Conservation (phyloP, 2,113 vertebrate species). For the Callocephalon fimbriatum region DNA sequence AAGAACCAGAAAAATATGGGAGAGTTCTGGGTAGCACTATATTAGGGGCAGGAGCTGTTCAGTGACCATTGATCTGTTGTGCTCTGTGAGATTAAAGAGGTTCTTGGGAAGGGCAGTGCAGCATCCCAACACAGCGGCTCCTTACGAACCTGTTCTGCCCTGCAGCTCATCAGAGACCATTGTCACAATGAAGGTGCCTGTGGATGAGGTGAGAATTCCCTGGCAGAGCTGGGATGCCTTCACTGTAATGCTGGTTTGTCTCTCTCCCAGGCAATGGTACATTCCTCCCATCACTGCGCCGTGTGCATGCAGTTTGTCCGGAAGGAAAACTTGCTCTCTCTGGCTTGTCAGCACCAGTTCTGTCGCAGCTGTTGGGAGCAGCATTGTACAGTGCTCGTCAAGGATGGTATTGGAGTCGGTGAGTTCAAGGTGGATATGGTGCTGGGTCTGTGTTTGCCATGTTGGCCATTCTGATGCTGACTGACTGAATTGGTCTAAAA, state of each 20-base stretch:
- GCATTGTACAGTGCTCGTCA: slow-evolving; percentile 96
- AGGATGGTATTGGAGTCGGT: slow-evolving; percentile 97
- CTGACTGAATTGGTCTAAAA: neutral
- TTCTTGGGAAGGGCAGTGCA: neutral
- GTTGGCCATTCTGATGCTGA: neutral
- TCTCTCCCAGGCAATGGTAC: slow-evolving; percentile 76
- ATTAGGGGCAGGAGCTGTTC: neutral
- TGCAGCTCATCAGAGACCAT: neutral
- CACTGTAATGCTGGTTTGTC: neutral
- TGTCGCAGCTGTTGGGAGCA: slow-evolving; percentile 99
- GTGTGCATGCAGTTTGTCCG: slow-evolving; percentile 98
- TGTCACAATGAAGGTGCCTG: neutral
- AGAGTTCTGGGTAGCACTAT: neutral
- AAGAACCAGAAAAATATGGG: neutral
- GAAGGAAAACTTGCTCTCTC: slow-evolving; percentile 90
- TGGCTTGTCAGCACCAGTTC: slow-evolving; percentile 98
- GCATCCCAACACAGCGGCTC: neutral
- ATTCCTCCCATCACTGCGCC: slow-evolving; percentile 92
- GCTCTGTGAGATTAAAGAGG: neutral
- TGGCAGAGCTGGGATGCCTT: neutral
- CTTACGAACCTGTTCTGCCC: neutral
- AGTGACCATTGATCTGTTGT: neutral
- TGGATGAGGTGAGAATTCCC: neutral
- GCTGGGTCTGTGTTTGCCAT: neutral
- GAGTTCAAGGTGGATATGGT: slow-evolving; percentile 51